Base-by-base conservation (phyloP, 2,113 vertebrate species). In the Amblyopsis rosae region DNA sequence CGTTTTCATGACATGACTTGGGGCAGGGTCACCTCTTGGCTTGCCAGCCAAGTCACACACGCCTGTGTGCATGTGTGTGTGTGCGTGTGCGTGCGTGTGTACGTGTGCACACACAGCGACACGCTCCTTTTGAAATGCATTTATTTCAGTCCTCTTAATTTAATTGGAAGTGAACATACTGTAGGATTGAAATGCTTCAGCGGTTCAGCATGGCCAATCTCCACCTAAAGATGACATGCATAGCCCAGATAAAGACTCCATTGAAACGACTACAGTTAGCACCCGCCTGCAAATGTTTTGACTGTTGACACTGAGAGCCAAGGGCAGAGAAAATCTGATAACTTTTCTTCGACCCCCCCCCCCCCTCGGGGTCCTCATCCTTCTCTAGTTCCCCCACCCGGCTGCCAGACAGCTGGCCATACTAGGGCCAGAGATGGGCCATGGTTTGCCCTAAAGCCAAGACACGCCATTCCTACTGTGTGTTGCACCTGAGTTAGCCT, bases 1-100 rank as follows among this genome's bases (percentile, higher is more conserved):
- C 73, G 68, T 83, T 59, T 11, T 17, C 75, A 85, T 87, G 78
- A 76, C 77, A 59, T 55, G 73, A 82, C 77, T 68, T 5, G 62
- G 62, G 73, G 77, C 82, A 61, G 62, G 78, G 77, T 80, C 80
- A 75, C 80, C 75, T 48, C 69, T 33, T 15, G 12, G 54, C 59
- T 67, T 41, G 6, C 15, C 64, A 45, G 60, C 56, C 7, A 26
- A 26, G 69, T 73, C 75, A 73, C 32, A 15, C 35, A 41, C 17
- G 16, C 17, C 15, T 15, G 7, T 26, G 2, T 26, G 26, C 26
- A 6, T 62, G 45, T 53, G 50, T 57, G 51, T 12, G 7, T 26
- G 26, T 26, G 26, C 3, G 32, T 19, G 19, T 19, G 8, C 7
- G 8, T 12, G 19, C 13, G 45, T 2, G 48, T 17, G 32, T 19